Percentiles rank a stretch among this genome's conserved stretches.
Conservation (phyloP, 2,888 invertebrate genomes). For the Nyleta sp. region DNA sequence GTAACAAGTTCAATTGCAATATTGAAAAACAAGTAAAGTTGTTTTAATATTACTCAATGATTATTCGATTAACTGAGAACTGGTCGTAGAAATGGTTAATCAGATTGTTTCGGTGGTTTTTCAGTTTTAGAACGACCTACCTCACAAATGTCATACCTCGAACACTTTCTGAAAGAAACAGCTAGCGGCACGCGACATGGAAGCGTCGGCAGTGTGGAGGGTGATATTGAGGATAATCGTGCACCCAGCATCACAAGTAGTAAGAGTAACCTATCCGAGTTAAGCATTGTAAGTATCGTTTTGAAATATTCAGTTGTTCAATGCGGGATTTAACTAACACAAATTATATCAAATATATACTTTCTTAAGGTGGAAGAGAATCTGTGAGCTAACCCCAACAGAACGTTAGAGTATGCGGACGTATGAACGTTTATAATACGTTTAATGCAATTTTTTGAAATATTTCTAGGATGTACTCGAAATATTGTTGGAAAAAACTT, state of each 20-base stretch:
- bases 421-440: no score
- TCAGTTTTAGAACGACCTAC: slow-evolving; percentile 94
- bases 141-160: slow-evolving; percentile 95
- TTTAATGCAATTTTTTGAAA: no score
- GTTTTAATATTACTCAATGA: no score
- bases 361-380: no score
- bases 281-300: slow-evolving; percentile 87
- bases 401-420: no score
- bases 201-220: slow-evolving; percentile 88
- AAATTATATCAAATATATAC: no score
- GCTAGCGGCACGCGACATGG: slow-evolving; percentile 81
- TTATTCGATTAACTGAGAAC: not conserved
- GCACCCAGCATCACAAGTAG: slow-evolving; percentile 91
- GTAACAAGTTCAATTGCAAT: not conserved
- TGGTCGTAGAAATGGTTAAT: slow-evolving; percentile 14
- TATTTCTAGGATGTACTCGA: no score
- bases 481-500: no score
- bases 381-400: no score
- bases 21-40: no score
- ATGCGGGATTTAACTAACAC: no score
- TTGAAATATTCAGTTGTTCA: no score
- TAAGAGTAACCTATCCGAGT: slow-evolving; percentile 92
- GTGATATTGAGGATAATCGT: slow-evolving; percentile 89
- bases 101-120: slow-evolving; percentile 71
- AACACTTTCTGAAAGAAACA: slow-evolving; percentile 94